Percentiles rank a stretch among this genome's conserved stretches.
Evolutionary conservation across 2,797 vertebrate species (phyloP).

Genomic region (Cirrhinus mrigala): DNA sequence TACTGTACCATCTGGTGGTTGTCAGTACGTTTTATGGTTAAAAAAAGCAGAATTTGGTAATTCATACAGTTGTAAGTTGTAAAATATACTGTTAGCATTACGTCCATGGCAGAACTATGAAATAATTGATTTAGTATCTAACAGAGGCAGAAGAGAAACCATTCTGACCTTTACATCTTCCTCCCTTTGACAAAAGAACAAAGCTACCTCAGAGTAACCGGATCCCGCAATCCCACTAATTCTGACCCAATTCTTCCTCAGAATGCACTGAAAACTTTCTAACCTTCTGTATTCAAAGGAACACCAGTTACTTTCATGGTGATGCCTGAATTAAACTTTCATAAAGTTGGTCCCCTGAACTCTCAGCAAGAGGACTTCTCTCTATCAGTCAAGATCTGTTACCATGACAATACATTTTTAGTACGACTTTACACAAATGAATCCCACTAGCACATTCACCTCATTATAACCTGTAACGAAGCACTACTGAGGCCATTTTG

Average conservation of each 20-base stretch:
- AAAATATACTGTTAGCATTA: not conserved
- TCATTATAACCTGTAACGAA: constrained; percentile 11
- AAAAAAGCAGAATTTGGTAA: not conserved
- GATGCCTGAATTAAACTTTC: constrained; percentile 49
- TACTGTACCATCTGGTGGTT: not conserved
- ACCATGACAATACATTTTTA: constrained; percentile 19
- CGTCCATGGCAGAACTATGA: constrained; percentile 11
- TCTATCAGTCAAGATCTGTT: constrained; percentile 43
- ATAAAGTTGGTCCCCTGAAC: constrained; percentile 41
- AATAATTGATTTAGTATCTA: constrained; percentile 42
- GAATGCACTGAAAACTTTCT: constrained; percentile 36
- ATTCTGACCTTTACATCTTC: constrained; percentile 25
- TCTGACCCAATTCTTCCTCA: constrained; percentile 38
- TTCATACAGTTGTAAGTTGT: not conserved
- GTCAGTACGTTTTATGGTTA: not conserved
- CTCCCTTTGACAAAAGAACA: constrained; percentile 1
- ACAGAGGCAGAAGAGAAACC: constrained; percentile 22
- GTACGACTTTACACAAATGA: constrained; percentile 22
- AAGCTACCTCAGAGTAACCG: not conserved
- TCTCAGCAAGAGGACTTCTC: constrained; percentile 13
- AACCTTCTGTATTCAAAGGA: constrained; percentile 35
- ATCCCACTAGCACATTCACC: constrained; percentile 36
- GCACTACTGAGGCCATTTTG: not conserved
- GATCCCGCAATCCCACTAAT: constrained; percentile 19
- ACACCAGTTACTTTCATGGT: constrained; percentile 44